phyloP scores from a whole-genome alignment of 1,140 invertebrate genomes.

The Euschistus heros region DNA sequence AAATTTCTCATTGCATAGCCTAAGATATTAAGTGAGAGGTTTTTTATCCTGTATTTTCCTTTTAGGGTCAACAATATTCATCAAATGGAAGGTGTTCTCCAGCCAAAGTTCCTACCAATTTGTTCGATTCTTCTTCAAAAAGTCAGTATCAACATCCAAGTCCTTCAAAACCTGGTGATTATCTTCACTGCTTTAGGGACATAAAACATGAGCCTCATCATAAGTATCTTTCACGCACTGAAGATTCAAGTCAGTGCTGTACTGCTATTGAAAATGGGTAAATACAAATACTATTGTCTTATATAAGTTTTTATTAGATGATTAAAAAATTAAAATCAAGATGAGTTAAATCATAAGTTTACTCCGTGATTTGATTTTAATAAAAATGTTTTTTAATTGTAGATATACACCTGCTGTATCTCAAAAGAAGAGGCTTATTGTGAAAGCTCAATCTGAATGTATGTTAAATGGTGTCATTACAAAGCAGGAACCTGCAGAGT shows the following conservation, averaged over 20 bases:
- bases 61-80: constrained; percentile 20
- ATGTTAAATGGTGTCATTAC: constrained; percentile 40
- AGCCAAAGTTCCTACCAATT: constrained; percentile 16
- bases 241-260: constrained; percentile 21
- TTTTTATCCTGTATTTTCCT: too few species aligned
- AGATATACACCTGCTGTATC: constrained; percentile 41
- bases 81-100: constrained; percentile 20
- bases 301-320: background rate
- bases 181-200: constrained; percentile 27
- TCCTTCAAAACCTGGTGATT: constrained; percentile 19
- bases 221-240: constrained; percentile 27
- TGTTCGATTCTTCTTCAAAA: constrained; percentile 13
- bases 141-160: constrained; percentile 23
- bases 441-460: constrained; percentile 77
- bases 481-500: constrained; percentile 38
- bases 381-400: constrained; percentile 13
- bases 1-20: too few species aligned
- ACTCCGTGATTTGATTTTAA: too few species aligned
- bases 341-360: too few species aligned
- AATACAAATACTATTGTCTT: background rate
- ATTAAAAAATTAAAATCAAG: too few species aligned
- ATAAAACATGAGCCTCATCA: constrained; percentile 37
- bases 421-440: constrained; percentile 77
- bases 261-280: constrained; percentile 19
- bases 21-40: too few species aligned